A percentile compares a stretch with the other conserved stretches of the same genome.
phyloP scores from a whole-genome alignment of 2,113 vertebrate genomes.

The Callochromis pleurospilus region DNA sequence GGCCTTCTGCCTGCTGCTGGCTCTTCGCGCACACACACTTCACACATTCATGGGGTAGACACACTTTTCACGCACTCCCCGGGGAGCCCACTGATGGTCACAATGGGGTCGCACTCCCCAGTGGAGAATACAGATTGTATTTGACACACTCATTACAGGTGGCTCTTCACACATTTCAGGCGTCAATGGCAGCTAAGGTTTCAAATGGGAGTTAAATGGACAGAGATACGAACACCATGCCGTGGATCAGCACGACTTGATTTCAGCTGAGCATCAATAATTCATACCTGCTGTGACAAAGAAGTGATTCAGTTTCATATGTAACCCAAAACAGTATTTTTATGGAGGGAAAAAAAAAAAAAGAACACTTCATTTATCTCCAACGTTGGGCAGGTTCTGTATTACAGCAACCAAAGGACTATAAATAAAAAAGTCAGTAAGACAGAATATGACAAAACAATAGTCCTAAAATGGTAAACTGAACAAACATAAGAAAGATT shows the following conservation, averaged over 20 bases:
- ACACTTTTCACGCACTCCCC: conserved; percentile 46
- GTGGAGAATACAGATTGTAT: conserved; percentile 51
- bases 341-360: neutral
- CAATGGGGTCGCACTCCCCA: conserved; percentile 48
- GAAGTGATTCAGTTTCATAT: neutral
- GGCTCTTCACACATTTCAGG: conserved; percentile 38
- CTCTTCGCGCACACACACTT: neutral
- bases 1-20: conserved; percentile 68
- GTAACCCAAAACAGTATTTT: neutral
- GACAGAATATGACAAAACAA: neutral
- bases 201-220: conserved; percentile 39
- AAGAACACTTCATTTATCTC: neutral
- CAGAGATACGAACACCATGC: neutral
- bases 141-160: conserved; percentile 63
- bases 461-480: neutral
- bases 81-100: conserved; percentile 29
- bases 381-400: neutral
- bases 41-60: conserved; percentile 23
- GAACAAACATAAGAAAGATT: neutral
- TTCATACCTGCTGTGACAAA: conserved; percentile 1
- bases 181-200: conserved; percentile 33
- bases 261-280: conserved; percentile 53
- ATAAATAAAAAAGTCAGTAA: neutral
- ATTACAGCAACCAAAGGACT: neutral
- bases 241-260: neutral